Base-by-base conservation (phyloP, 2,113 vertebrate genomes). In the Tetraodon nigroviridis region DNA sequence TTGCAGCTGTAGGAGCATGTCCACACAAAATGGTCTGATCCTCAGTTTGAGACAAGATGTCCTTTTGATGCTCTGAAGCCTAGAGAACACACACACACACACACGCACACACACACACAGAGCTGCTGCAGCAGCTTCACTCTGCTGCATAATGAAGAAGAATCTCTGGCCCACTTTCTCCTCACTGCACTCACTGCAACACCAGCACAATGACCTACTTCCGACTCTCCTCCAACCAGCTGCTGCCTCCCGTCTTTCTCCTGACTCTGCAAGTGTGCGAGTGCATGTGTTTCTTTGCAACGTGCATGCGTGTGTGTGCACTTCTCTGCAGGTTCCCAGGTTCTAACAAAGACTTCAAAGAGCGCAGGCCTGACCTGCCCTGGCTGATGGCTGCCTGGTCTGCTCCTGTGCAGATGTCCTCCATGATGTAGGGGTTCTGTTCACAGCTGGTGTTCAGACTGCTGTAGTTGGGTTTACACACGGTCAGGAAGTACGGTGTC, bases 381-480 rank as follows among this genome's bases (percentile, higher is more conserved):
- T 92, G 92, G 58, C 92, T 97, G 88, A 99, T 99, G 76, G 94
- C 83, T 51, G 77, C 86, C 2, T 89, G 83, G 73, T 99, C 93
- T 45, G 90, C 70, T 60, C 97, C 95, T 17, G 94, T 94, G 86
- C 97, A 99, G 84, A 98, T 98, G 47, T 98, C 95, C 75, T 98
- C 93, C 75, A 97, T 88, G 72, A 99, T 86, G 50, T 95, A 98
- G 3, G 94, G 92, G 82, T 95, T 98, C 79, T 96, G 92, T 74
- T 97, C 93, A 79, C 97, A 99, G 78, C 93, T 94, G 32, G 93
- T 83, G 20, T 94, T 98, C 63, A 98, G 90, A 4, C 91, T 92
- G 66, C 95, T 96, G 75, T 98, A 98, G 84, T 99, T 98, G 69
- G 96, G 97, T 82, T 97, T 98, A 81, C 97, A 99, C 64, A 99